Evolutionary conservation across 2,888 invertebrate genomes (phyloP).

Genomic region (Microplitis manilae): DNA sequence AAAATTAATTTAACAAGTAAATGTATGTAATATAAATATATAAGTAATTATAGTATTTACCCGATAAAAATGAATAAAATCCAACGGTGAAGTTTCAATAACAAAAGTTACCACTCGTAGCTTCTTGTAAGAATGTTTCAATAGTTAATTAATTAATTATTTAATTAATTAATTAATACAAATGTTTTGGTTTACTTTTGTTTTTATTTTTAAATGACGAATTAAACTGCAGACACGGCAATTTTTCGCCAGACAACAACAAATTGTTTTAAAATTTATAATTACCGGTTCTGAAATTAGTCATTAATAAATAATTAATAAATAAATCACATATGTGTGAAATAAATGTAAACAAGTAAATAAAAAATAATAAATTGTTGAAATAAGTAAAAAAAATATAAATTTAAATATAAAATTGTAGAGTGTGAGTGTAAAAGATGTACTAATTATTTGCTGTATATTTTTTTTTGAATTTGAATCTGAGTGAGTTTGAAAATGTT

Average conservation of each 20-base stretch:
- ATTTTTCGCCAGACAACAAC: neutral
- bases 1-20: neutral
- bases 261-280: neutral
- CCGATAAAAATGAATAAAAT: neutral
- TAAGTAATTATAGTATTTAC: neutral
- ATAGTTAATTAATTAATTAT: neutral
- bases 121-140: slow-evolving; percentile 33
- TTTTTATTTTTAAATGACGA: neutral
- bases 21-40: neutral
- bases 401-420: neutral
- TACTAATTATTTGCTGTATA: slow-evolving; percentile 23
- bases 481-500: slow-evolving; percentile 23
- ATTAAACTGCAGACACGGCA: no score
- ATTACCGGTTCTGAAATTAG: slow-evolving; percentile 10
- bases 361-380: slow-evolving; percentile 12
- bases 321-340: neutral
- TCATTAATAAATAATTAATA: neutral
- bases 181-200: neutral
- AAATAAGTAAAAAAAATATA: slow-evolving; percentile 5
- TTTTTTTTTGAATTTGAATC: slow-evolving; percentile 34
- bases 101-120: slow-evolving; percentile 39
- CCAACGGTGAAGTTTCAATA: slow-evolving; percentile 35
- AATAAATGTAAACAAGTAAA: slow-evolving; percentile 32
- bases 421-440: slow-evolving; percentile 7
- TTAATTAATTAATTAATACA: neutral